Evolutionary conservation across 2,113 vertebrate genomes (phyloP).

Genomic region (Rhineura floridana): DNA sequence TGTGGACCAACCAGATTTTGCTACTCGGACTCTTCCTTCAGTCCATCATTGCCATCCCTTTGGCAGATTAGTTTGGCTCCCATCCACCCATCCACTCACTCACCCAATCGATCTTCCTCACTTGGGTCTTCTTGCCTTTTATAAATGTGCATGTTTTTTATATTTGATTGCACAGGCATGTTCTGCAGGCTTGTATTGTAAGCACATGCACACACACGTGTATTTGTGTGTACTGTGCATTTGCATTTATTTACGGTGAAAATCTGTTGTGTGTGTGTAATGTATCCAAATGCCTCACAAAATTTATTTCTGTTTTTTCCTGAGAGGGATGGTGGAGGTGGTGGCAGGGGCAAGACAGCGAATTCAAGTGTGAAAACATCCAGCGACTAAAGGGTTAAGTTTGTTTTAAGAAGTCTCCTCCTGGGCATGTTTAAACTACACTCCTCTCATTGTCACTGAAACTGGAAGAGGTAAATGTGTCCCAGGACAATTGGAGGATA

Average conservation of each 20-base stretch:
- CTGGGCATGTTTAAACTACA: background rate
- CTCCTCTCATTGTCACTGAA: background rate
- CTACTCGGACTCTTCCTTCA: constrained; percentile 76
- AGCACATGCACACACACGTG: background rate
- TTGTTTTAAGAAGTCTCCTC: background rate
- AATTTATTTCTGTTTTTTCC: background rate
- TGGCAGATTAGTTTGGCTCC: constrained; percentile 78
- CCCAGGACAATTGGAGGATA: no score
- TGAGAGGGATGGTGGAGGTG: background rate
- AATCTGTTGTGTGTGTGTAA: no score
- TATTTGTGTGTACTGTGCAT: background rate
- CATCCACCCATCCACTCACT: no score
- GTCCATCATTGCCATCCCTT: constrained; percentile 65
- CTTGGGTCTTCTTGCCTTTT: no score
- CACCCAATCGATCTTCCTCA: no score
- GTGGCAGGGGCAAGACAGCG: no score
- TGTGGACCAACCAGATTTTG: constrained; percentile 76
- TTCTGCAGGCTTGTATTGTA: background rate
- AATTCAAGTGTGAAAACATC: background rate
- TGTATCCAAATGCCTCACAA: no score
- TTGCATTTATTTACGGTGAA: no score
- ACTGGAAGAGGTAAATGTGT: no score
- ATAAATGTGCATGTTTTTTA: no score
- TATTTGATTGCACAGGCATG: no score
- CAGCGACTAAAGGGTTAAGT: background rate